Evolutionary conservation across 2,888 invertebrate species (phyloP).

Genomic region (Seira musarum): DNA sequence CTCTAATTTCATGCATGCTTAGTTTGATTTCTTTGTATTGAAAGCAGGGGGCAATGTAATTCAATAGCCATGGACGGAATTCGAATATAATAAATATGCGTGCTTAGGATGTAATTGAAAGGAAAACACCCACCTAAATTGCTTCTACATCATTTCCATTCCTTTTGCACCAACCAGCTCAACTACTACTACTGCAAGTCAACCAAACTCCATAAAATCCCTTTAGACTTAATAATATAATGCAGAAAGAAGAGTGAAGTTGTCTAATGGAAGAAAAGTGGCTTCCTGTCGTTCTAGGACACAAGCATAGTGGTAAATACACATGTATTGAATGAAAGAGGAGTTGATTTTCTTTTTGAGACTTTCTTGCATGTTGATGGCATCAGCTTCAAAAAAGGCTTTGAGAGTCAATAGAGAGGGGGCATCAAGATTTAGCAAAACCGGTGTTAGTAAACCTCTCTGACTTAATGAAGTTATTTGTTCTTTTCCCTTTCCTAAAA

Average conservation of each 20-base stretch:
- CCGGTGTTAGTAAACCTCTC: constrained; percentile 2
- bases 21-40: too few relatives aligned
- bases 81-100: background rate
- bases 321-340: constrained; percentile 4
- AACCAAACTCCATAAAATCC: too few relatives aligned
- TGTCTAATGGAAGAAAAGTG: background rate
- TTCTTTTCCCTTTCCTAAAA: constrained; percentile 3
- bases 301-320: background rate
- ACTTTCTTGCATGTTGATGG: background rate
- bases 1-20: too few relatives aligned
- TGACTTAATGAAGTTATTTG: constrained; percentile 1
- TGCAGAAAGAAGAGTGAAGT: background rate
- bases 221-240: too few relatives aligned
- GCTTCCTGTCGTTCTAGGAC: background rate
- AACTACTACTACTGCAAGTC: too few relatives aligned
- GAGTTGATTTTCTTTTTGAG: background rate
- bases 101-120: background rate
- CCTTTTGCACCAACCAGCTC: background rate
- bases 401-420: background rate
- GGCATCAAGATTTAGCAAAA: background rate
- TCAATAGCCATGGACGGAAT: too few relatives aligned
- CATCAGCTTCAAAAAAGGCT: background rate
- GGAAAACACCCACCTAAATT: constrained; percentile 6
- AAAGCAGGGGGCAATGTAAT: too few relatives aligned
- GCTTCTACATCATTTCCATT: background rate